Base-by-base conservation (phyloP, 2,888 invertebrate species). In the Helicoverpa assulta region DNA sequence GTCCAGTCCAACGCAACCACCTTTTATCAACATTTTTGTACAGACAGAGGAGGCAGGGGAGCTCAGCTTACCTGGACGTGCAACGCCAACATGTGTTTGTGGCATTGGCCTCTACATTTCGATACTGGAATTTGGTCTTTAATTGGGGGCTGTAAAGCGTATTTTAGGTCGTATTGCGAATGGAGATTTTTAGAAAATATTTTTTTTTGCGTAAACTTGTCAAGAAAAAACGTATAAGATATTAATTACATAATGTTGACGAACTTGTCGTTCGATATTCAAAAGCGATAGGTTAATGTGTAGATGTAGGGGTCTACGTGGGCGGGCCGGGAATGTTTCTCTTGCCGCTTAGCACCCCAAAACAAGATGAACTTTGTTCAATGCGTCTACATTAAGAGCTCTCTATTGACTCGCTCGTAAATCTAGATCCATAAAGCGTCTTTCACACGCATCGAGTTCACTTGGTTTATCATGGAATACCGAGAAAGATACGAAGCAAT, bases 41-140 rank as follows among this genome's bases (percentile, higher is more conserved):
- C 58, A 51, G 37, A n/a, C 26, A 21, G 7, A 59, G 51, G 90
- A 64, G 89, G 88, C 80, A 83, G 47, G 83, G 90, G 12, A 87
- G 94, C 50, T 89, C 94, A 77, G 67, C 61, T 29, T 62, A 71
- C 54, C 71, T 92, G 93, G 94, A 66, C 86, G 83, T 50, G 78
- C 85, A 85, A 83, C 84, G 85, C 91, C 87, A 93, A 92, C 94
- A 94, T 94, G 93, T 94, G 94, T 93, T 94, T 92, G 93, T 94
- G 92, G 92, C 92, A 91, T 91, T 92, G 92, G 92, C 93, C 93
- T 90, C 80, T 90, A 88, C 85, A 85, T 72, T 74, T 73, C 75
- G 72, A 73, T 82, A 84, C 80, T 83, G 80, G 67, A 92, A 89
- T 86, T 85, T 88, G 76, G 75, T 87, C 91, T 86, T 82, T 91